These are phyloP conservation scores for Tolypeutes matacus DNA, from an alignment of 2,797 vertebrate species.

Conservation along the genomic window DNA sequence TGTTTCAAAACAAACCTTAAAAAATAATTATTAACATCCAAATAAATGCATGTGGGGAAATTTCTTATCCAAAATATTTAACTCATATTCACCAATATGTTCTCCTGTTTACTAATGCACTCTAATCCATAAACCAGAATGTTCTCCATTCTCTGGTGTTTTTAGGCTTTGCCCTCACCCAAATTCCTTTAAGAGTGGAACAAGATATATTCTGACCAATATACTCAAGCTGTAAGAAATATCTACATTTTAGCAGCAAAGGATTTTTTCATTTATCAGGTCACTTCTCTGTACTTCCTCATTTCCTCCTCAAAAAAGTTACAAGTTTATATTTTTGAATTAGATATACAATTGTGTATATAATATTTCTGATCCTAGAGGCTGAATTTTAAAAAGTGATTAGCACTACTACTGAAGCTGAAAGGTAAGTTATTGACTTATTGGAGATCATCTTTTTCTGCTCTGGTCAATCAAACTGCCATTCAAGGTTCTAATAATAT, in stretches of 20 bases:
- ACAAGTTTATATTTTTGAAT: constrained; percentile 55
- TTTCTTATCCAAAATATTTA: constrained; percentile 80
- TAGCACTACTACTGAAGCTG: not conserved
- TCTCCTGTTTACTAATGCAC: constrained; percentile 73
- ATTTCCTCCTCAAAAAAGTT: not conserved
- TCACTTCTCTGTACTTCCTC: constrained; percentile 24
- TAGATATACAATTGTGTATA: constrained; percentile 40
- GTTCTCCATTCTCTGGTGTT: constrained; percentile 74
- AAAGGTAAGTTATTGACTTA: constrained; percentile 35
- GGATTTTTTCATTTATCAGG: constrained; percentile 59
- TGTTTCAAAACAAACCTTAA: constrained; percentile 83
- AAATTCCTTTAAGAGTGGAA: constrained; percentile 45
- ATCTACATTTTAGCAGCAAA: constrained; percentile 46
- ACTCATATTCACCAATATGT: constrained; percentile 84
- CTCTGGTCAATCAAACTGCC: not conserved
- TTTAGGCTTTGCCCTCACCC: not conserved
- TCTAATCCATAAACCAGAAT: constrained; percentile 87
- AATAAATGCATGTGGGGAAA: constrained; percentile 75
- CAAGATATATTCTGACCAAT: constrained; percentile 9
- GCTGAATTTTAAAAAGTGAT: constrained; percentile 38
- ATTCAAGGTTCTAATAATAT: constrained; percentile 3
- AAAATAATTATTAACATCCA: constrained; percentile 76
- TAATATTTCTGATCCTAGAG: constrained; percentile 21
- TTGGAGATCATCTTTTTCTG: constrained; percentile 8
- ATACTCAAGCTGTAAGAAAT: constrained; percentile 33